These are phyloP conservation scores for Polyploca ridens DNA, from an alignment of 2,888 invertebrate genomes.

Conservation along the genomic window DNA sequence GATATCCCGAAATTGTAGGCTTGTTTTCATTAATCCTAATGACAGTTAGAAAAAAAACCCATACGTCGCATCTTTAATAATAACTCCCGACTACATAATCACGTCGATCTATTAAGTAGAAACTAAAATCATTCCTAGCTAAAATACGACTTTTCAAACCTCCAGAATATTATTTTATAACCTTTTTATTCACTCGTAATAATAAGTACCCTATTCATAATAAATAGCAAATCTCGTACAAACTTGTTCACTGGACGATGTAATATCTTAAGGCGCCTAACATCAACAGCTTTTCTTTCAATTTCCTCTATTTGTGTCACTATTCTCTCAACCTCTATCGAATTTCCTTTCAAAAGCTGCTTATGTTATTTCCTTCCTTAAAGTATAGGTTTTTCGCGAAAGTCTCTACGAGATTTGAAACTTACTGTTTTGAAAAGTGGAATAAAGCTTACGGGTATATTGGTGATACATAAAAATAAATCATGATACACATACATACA, in stretches of 20 bases:
- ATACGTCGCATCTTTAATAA: no score
- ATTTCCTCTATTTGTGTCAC: conserved; percentile 59
- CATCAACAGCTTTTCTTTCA: conserved; percentile 43
- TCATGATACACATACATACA: no score
- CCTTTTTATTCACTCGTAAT: not conserved
- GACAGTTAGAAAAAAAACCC: no score
- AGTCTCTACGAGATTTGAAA: not conserved
- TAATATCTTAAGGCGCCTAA: conserved; percentile 30
- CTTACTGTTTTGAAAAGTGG: not conserved
- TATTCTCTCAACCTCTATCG: conserved; percentile 56
- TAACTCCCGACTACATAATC: no score
- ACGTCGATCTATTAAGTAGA: no score
- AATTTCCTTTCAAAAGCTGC: conserved; percentile 56
- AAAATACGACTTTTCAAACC: not conserved
- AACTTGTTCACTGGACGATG: conserved; percentile 27
- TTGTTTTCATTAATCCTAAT: no score
- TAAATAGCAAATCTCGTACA: conserved; percentile 31
- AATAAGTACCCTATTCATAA: not conserved
- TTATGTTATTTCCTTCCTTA: conserved; percentile 53
- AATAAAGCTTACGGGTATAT: not conserved
- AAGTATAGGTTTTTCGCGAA: conserved; percentile 30
- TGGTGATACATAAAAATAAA: not conserved
- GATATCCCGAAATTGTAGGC: no score
- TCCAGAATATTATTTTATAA: not conserved
- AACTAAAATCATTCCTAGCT: no score